These are phyloP conservation scores for Philaethria dido DNA, from an alignment of 2,888 invertebrate genomes.

Conservation along the genomic window DNA sequence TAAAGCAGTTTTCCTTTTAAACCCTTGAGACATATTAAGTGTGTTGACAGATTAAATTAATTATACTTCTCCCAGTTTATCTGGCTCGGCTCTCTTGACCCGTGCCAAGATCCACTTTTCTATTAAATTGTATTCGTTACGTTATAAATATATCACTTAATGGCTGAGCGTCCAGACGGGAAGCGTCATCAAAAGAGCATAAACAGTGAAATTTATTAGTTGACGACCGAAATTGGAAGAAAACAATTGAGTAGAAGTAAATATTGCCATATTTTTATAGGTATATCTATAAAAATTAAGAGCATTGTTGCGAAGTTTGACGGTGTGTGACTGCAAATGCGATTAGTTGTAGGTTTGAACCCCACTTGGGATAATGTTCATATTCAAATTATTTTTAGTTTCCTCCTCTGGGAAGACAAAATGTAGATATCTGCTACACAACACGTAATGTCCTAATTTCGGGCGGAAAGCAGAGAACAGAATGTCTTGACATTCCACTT, in stretches of 20 bases:
- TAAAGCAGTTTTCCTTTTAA: background rate
- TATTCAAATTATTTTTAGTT: no score
- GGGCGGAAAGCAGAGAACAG: no score
- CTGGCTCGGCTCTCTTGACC: conserved; percentile 31
- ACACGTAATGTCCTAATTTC: no score
- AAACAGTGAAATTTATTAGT: conserved; percentile 46
- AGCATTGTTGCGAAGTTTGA: no score
- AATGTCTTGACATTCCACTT: no score
- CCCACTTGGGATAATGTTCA: no score
- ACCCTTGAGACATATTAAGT: conserved; percentile 16
- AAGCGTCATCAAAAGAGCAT: conserved; percentile 46
- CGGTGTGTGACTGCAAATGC: no score
- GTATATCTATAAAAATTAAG: no score
- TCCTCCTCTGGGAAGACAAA: no score
- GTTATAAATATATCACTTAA: conserved; percentile 44
- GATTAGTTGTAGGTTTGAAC: no score
- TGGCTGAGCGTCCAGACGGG: conserved; percentile 46
- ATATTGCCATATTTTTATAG: no score
- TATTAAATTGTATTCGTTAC: conserved; percentile 40
- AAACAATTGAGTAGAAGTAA: conserved; percentile 39
- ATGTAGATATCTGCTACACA: no score
- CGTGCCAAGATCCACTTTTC: conserved; percentile 44
- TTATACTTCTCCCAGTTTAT: conserved; percentile 23
- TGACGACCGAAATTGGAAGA: conserved; percentile 43
- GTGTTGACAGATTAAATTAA: conserved; percentile 27